These are phyloP conservation scores for Scaptomyza pallida DNA, from an alignment of 1,140 invertebrate species.

Conservation along the genomic window DNA sequence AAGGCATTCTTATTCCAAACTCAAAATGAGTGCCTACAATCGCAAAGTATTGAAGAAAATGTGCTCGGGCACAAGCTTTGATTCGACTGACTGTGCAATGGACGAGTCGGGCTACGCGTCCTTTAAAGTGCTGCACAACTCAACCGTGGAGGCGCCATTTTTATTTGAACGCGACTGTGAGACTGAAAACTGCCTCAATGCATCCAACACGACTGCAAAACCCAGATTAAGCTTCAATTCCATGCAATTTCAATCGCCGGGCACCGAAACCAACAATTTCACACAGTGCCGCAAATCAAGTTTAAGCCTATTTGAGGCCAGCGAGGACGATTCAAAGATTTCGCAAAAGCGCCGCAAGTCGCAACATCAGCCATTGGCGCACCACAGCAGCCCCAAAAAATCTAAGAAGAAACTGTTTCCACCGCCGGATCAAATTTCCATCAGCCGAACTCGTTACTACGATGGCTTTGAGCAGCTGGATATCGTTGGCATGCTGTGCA, in stretches of 20 bases:
- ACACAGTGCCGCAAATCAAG: constrained; percentile 21
- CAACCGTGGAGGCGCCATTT: constrained; percentile 76
- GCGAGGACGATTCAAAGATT: constrained; percentile 27
- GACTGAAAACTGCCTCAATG: constrained; percentile 63
- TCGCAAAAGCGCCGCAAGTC: constrained; percentile 56
- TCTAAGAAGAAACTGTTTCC: constrained; percentile 67
- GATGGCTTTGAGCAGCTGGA: constrained; percentile 60
- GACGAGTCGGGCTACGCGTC: constrained; percentile 73
- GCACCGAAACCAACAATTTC: not conserved
- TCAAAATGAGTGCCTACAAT: constrained; percentile 66
- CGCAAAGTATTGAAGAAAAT: constrained; percentile 42
- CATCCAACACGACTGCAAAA: constrained; percentile 37
- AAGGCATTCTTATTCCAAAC: constrained; percentile 37
- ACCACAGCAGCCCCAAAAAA: constrained; percentile 67
- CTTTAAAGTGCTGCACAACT: constrained; percentile 64
- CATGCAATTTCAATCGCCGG: constrained; percentile 47
- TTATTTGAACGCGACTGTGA: constrained; percentile 56
- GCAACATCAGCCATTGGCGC: constrained; percentile 25
- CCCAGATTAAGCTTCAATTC: constrained; percentile 18
- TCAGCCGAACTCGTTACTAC: constrained; percentile 48
- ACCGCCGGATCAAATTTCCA: not conserved
- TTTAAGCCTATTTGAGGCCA: constrained; percentile 2
- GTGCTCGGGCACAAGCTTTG: constrained; percentile 24
- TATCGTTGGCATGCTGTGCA: constrained; percentile 52
- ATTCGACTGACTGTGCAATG: constrained; percentile 40